Evolutionary conservation across 2,797 vertebrate species (phyloP).

Genomic region (Myiotriccus ornatus): DNA sequence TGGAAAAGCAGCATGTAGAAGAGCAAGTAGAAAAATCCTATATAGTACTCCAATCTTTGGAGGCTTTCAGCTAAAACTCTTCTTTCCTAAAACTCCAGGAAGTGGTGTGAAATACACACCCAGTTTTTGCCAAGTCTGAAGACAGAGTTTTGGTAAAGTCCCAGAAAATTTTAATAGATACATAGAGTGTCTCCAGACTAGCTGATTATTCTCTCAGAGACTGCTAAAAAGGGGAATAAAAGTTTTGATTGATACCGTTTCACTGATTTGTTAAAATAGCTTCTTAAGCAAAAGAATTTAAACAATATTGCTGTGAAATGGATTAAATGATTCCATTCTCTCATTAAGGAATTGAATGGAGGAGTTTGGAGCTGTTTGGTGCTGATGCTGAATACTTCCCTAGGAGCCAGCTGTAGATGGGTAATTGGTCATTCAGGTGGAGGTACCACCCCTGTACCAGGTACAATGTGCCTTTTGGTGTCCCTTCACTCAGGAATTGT

Average conservation of each 20-base stretch:
- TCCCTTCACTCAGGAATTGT: background rate
- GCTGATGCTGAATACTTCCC: background rate
- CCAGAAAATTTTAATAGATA: background rate
- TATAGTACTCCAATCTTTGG: background rate
- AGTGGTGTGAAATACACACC: background rate
- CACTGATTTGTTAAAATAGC: background rate
- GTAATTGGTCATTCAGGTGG: background rate
- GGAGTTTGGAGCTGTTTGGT: background rate
- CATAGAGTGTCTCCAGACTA: background rate
- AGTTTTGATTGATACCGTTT: background rate
- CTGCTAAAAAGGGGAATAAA: background rate
- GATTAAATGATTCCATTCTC: background rate
- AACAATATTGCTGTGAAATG: background rate
- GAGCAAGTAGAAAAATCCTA: background rate
- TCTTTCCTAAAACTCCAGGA: background rate
- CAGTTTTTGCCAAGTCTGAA: background rate
- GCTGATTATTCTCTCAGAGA: background rate
- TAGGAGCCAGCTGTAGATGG: background rate
- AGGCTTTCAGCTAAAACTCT: background rate
- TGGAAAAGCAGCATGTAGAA: background rate
- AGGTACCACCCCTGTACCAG: background rate
- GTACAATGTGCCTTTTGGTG: fast-evolving
- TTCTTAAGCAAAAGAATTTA: background rate
- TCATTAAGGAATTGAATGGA: background rate
- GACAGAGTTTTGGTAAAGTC: background rate